These are phyloP conservation scores for Octonoba sinensis DNA, from an alignment of 2,888 invertebrate genomes.

Conservation along the genomic window DNA sequence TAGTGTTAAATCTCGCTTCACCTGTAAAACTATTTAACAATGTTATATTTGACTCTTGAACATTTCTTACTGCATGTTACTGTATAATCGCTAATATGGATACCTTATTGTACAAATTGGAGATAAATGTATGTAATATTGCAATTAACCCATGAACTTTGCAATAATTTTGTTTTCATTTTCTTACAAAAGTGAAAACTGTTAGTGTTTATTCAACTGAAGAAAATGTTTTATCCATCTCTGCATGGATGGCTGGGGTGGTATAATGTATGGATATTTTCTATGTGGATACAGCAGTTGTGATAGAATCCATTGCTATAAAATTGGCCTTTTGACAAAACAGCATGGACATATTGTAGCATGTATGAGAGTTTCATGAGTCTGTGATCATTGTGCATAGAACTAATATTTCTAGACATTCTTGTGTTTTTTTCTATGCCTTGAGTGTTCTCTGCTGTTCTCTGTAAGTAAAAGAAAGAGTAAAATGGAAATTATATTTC, in stretches of 20 bases:
- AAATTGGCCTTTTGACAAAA: slow-evolving; percentile 63
- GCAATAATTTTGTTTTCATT: too few species aligned
- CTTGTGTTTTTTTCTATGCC: slow-evolving; percentile 54
- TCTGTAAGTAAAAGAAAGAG: slow-evolving; percentile 30
- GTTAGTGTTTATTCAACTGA: slow-evolving; percentile 1
- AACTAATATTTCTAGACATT: slow-evolving; percentile 61
- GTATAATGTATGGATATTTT: slow-evolving; percentile 58
- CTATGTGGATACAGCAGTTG: slow-evolving; percentile 61
- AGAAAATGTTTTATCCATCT: slow-evolving; percentile 6
- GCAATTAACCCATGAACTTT: too few species aligned
- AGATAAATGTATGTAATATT: too few species aligned
- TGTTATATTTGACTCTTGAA: too few species aligned
- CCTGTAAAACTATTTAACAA: too few species aligned
- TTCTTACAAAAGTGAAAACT: too few species aligned
- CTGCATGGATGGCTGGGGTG: slow-evolving; percentile 56
- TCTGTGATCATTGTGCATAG: slow-evolving; percentile 64
- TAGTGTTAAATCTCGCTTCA: too few species aligned
- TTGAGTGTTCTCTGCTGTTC: slow-evolving; percentile 45
- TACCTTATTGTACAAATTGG: too few species aligned
- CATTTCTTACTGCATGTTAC: too few species aligned
- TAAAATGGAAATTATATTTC: slow-evolving; percentile 19
- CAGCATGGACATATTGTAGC: slow-evolving; percentile 63
- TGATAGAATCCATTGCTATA: slow-evolving; percentile 63
- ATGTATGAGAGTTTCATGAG: slow-evolving; percentile 63
- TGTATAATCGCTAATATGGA: too few species aligned